These are phyloP conservation scores for Protobothrops flavoviridis DNA, from an alignment of 2,113 vertebrate species.

Conservation along the genomic window DNA sequence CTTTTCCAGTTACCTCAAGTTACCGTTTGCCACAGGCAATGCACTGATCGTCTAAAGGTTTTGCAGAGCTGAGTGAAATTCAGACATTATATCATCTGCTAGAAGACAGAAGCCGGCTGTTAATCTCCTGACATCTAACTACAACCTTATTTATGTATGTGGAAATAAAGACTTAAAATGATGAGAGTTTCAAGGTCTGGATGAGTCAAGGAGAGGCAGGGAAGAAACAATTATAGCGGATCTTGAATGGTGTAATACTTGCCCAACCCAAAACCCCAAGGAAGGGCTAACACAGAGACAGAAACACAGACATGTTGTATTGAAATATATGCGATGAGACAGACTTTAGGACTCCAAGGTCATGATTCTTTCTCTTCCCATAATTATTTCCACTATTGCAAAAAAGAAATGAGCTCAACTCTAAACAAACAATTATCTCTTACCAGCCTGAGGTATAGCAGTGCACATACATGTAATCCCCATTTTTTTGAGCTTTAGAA, in stretches of 20 bases:
- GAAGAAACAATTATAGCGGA: not conserved
- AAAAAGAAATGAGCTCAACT: not conserved
- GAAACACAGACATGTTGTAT: not conserved
- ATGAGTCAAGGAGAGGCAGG: not conserved
- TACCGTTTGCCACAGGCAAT: not conserved
- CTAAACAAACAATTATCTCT: not conserved
- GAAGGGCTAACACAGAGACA: not conserved
- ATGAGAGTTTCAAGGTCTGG: not conserved
- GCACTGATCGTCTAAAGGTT: not conserved
- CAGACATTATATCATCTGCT: not conserved
- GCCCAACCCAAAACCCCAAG: not conserved
- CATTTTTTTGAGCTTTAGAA: not conserved
- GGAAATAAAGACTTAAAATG: not conserved
- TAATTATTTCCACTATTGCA: not conserved
- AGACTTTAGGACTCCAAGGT: not conserved
- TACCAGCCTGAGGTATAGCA: not conserved
- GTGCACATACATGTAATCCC: not conserved
- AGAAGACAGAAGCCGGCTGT: rapidly evolving
- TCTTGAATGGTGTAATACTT: not conserved
- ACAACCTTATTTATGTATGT: not conserved
- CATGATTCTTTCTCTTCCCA: not conserved
- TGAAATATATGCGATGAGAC: not conserved
- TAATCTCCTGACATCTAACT: not conserved
- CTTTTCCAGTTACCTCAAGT: not conserved
- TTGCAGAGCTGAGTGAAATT: not conserved